Evolutionary conservation across 2,888 invertebrate genomes (phyloP).

Genomic region (Sarcophaga caerulescens): DNA sequence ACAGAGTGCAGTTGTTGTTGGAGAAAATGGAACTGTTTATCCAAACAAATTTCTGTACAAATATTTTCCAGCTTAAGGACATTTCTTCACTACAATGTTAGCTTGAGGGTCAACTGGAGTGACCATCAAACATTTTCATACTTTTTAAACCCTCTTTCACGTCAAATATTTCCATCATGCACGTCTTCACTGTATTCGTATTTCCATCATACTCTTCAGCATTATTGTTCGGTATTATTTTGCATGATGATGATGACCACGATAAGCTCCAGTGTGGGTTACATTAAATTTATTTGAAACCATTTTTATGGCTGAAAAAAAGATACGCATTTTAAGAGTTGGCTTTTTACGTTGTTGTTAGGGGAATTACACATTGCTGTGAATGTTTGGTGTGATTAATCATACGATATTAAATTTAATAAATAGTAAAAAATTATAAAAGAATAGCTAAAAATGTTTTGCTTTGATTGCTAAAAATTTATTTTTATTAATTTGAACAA

Average conservation of each 20-base stretch:
- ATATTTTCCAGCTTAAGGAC: background rate
- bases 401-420: too few relatives aligned
- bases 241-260: slow-evolving; percentile 33
- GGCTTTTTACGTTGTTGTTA: background rate
- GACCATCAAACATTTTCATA: slow-evolving; percentile 35
- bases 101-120: slow-evolving; percentile 6
- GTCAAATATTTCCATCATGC: slow-evolving; percentile 15
- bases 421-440: too few relatives aligned
- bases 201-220: slow-evolving; percentile 41
- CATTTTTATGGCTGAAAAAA: background rate
- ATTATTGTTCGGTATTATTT: slow-evolving; percentile 35
- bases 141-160: slow-evolving; percentile 16
- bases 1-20: slow-evolving; percentile 5
- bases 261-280: slow-evolving; percentile 15
- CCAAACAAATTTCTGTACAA: background rate
- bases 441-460: too few relatives aligned
- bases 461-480: too few relatives aligned
- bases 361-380: too few relatives aligned
- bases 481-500: too few relatives aligned
- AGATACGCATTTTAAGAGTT: background rate
- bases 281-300: slow-evolving; percentile 15
- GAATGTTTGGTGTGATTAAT: too few relatives aligned
- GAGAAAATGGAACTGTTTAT: slow-evolving; percentile 11
- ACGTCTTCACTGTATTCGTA: slow-evolving; percentile 30
- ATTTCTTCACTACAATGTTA: background rate